Evolutionary conservation across 2,888 invertebrate genomes (phyloP).

Genomic region (Malthinus seriepunctatus): DNA sequence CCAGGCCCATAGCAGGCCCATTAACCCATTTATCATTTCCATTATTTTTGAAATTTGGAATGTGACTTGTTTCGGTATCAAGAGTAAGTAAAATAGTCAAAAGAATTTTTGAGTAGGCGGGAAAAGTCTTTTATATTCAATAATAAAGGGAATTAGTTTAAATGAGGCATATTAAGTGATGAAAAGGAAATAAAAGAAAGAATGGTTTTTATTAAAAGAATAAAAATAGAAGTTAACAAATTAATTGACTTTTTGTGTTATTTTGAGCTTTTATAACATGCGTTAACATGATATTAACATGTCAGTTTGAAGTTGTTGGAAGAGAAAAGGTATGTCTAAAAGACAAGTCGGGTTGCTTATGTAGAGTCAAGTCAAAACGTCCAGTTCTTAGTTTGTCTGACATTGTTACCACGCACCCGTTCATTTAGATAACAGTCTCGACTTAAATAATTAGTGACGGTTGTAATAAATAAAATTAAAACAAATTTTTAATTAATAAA

Average conservation of each 20-base stretch:
- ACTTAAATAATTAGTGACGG: conserved; percentile 13
- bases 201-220: too few species aligned
- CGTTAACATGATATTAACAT: not conserved
- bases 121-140: too few species aligned
- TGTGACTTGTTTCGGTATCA: too few species aligned
- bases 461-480: conserved; percentile 13
- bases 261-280: not conserved
- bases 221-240: not conserved
- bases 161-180: too few species aligned
- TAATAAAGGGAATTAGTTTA: too few species aligned
- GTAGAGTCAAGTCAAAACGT: conserved; percentile 14
- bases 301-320: conserved; percentile 1
- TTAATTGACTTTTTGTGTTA: conserved; percentile 1
- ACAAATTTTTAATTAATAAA: conserved; percentile 11
- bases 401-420: conserved; percentile 15
- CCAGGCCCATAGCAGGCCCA: too few species aligned
- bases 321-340: not conserved
- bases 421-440: conserved; percentile 19
- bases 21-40: too few species aligned
- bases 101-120: too few species aligned
- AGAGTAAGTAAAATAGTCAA: too few species aligned
- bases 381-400: conserved; percentile 8
- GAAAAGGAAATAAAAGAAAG: too few species aligned
- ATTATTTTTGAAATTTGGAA: too few species aligned
- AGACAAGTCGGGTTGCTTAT: conserved; percentile 13